Base-by-base conservation (phyloP, 2,888 invertebrate species). In the Eristalinus sepulchralis region DNA sequence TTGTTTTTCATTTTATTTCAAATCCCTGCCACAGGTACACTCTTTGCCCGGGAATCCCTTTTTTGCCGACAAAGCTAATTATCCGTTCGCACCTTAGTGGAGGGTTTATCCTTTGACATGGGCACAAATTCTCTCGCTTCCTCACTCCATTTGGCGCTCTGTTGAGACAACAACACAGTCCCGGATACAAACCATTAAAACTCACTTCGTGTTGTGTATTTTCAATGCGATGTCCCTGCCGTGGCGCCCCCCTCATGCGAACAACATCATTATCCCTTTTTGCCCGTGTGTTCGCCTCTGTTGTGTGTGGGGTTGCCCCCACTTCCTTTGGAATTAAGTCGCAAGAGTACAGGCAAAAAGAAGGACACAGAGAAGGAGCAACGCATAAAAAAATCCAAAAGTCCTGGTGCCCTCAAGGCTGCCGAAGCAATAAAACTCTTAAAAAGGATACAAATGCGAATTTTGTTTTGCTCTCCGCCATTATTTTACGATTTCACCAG, bases 371-470 rank as follows among this genome's bases (percentile, higher is more conserved):
- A 17, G n/a, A 5, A n/a, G 27, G 27, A 27, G 27, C 27, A 27
- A 27, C 27, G 2, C 27, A 47, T 5, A n/a, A 47, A 39, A 36
- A 39, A 5, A 39, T 0, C 13, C 13, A 3, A 39, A 47, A 47
- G 17, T 47, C 47, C 47, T 72, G 72, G 62, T 72, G 72, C 62
- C 72, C 72, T 53, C 47, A 72, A 72, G 72, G 72, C 62, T 72
- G 72, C 33, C 8, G 27, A 5, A 27, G 72, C 62, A 62, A 62
- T 72, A 72, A 70, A 72, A 71, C 71, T 62, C 60, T 39, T 47
- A 47, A 47, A 47, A 71, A 62, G 71, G 71, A 71, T 71, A 71
- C 60, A 60, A 71, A 60, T 59, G 39, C 27, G 60, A 13, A 60
- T 62, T 31, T 9, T 27, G n/a, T 60, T 72, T 62, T 71, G 33